Evolutionary conservation across 2,797 vertebrate species (phyloP).

Genomic region (Odontamblyopus rebecca): DNA sequence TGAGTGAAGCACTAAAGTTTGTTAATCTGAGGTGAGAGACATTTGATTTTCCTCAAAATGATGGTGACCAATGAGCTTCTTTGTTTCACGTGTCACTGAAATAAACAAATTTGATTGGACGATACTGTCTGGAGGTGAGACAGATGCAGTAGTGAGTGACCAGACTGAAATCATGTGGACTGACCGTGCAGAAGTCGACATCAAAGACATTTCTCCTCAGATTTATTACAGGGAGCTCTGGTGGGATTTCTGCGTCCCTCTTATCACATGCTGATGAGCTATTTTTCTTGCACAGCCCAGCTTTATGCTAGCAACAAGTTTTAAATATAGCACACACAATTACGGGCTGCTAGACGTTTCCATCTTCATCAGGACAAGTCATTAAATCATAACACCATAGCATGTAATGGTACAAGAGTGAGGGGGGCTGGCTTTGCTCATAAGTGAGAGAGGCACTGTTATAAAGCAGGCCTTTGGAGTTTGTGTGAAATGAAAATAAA

Average conservation of each 20-base stretch:
- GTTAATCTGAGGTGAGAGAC: too few species aligned
- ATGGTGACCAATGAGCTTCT: too few species aligned
- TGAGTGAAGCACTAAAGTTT: too few species aligned
- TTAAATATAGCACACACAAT: neutral
- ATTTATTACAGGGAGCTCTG: slow-evolving; percentile 6
- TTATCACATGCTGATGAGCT: slow-evolving; percentile 11
- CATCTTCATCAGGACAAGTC: neutral
- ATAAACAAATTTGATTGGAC: too few species aligned
- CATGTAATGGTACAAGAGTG: neutral
- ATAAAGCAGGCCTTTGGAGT: slow-evolving; percentile 6
- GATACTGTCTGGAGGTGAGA: too few species aligned
- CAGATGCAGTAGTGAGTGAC: too few species aligned
- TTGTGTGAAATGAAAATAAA: slow-evolving; percentile 14
- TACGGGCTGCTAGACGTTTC: slow-evolving; percentile 3
- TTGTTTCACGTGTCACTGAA: too few species aligned
- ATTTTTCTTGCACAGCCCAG: slow-evolving; percentile 25
- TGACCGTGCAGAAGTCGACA: too few species aligned
- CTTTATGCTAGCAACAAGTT: slow-evolving; percentile 5
- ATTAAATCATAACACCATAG: neutral
- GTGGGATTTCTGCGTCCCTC: slow-evolving; percentile 10
- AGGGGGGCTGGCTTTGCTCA: neutral
- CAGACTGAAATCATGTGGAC: too few species aligned
- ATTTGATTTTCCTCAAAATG: too few species aligned
- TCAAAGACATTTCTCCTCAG: slow-evolving; percentile 12
- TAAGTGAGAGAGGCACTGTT: neutral